Base-by-base conservation (phyloP, 2,113 vertebrate genomes). In the Nothoprocta perdicaria region DNA sequence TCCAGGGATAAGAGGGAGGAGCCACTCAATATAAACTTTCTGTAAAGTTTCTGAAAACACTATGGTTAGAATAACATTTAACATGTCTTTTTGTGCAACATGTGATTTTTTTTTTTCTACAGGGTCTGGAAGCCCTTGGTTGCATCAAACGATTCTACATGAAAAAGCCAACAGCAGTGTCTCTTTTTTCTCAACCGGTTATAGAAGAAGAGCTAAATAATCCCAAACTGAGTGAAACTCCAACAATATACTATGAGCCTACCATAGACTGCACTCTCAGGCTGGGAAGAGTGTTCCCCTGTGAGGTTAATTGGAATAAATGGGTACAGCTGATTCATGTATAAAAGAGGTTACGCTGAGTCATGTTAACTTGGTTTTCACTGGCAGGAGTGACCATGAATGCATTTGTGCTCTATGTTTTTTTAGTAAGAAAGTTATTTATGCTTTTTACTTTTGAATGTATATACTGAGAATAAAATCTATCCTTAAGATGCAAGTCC, bases 241-340 rank as follows among this genome's bases (percentile, higher is more conserved):
- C 91, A 6, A 33, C 48, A 0, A 92, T 94, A 2, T 99, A 98
- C 90, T 99, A 99, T 0, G 99, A 99, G 95, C 98, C 99, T 60
- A 98, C 98, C 0, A 86, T 99, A 90, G 98, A 98, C 97, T 98
- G 98, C 77, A 97, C 98, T 35, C 93, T 99, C 61, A 97, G 97
- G 38, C 97, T 99, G 74, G 96, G 98, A 38, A 96, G 97, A 19
- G 96, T 99, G 68, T 98, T 99, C 52, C 99, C 99, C n/a, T 96
- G 96, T 0, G 98, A 99, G 67, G 95, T 97, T 63, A 98, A 98
- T 61, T 99, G 99, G 99, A 99, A 99, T 96, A 97, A 97, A 67
- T 98, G 97, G 96, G 83, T 95, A 16, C 95, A 96, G 12, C 92
- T 96, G 38, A 73, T 95, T 43, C 95, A 97, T 21, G 79, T 92